Evolutionary conservation across 2,113 vertebrate genomes (phyloP), one percentile per base, ranked within the genome.

Genomic region (Notarius quadriscutis): DNA sequence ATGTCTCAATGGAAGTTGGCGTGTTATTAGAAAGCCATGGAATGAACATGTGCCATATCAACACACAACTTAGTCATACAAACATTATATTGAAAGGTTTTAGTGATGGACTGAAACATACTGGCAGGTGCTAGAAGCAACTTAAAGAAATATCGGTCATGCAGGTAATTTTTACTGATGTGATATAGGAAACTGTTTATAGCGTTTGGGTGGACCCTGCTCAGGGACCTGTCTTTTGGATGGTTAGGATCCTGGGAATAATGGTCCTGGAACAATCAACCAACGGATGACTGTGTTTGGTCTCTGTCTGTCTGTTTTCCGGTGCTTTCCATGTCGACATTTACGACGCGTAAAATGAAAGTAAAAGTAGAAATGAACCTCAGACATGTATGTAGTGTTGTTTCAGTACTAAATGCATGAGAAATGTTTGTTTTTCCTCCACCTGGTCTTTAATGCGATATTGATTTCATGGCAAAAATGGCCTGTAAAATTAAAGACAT

Each of bases 401-500:
- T 60, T 81, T 81, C 30, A 18, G 17, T 63, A 7, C 58, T n/a
- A 65, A 82, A 62, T 50, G 27, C 51, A 48, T 17, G 82, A 27
- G 69, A 74, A 74, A 84, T 84, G 69, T 84, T 72, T 34, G 48
- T 57, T 58, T 74, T 58, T 10, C 17, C 53, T 84, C 51, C 69
- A 74, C 67, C 67, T 84, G 69, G 67, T 72, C 27, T 58, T 41
- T 72, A 74, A 74, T 69, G 74, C 30, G 18, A 41, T 58, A 84
- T 74, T 30, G 12, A 84, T 84, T 84, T 74, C 83, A 74, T 41
- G 83, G 51, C 83, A 74, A 84, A 84, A 84, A 34, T 9, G 51
- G 81, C 11, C 57, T 72, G 69, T 69, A 48, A 84, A 84, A 74
- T 84, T 57, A 84, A 84, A 84, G 67, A 60, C 83, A 84, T 84